phyloP scores from a whole-genome alignment of 2,113 vertebrate genomes.

The Myodes glareolus region DNA sequence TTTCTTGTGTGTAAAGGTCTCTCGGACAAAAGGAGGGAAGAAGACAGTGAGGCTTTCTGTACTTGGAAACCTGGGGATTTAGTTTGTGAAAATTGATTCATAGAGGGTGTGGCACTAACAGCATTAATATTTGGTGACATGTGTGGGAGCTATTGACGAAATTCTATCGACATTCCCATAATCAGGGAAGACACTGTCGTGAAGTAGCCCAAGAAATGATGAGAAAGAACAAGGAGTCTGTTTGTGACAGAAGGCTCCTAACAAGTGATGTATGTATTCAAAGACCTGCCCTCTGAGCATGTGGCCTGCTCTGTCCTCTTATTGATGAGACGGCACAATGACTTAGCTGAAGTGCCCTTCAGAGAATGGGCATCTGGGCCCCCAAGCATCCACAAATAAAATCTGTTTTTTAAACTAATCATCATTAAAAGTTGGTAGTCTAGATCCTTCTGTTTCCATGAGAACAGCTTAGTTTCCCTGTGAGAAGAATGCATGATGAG shows the following conservation, averaged over 20 bases:
- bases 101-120: constrained; percentile 32
- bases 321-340: constrained; percentile 82
- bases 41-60: not conserved
- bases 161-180: constrained; percentile 70
- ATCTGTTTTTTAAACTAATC: constrained; percentile 71
- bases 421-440: constrained; percentile 69
- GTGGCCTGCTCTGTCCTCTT: constrained; percentile 83
- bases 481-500: constrained; percentile 72
- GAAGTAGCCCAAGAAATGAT: constrained; percentile 78
- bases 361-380: constrained; percentile 83
- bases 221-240: constrained; percentile 79
- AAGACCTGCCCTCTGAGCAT: constrained; percentile 80
- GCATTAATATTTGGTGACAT: constrained; percentile 42
- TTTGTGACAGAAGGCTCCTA: constrained; percentile 82
- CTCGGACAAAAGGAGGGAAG: constrained; percentile 52
- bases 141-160: constrained; percentile 50
- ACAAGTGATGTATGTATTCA: constrained; percentile 84
- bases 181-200: constrained; percentile 78
- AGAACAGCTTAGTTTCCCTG: constrained; percentile 58
- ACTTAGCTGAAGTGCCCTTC: constrained; percentile 76
- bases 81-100: constrained; percentile 61
- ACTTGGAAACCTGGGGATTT: constrained; percentile 43
- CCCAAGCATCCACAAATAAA: constrained; percentile 76
- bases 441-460: constrained; percentile 80
- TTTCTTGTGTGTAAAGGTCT: constrained; percentile 63